Evolutionary conservation across 2,797 vertebrate species (phyloP), one percentile per base, ranked within the genome.

Genomic region (Acipenser transmontanus): DNA sequence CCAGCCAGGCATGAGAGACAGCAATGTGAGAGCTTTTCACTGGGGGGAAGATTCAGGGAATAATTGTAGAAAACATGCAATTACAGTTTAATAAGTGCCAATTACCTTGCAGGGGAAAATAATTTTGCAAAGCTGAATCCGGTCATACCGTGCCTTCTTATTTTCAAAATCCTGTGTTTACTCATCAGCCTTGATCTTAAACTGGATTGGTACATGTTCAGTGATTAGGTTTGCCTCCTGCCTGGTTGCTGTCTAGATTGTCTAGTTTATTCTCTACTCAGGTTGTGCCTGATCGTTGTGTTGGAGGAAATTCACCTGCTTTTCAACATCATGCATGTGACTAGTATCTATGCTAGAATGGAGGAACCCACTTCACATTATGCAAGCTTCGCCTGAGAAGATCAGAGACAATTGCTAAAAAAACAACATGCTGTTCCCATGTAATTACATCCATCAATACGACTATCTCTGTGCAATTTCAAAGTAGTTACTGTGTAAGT

Each of bases 211-310:
- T 74, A 78, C 73, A 73, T 60, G 76, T 77, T 76, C 57, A 54
- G 14, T 65, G 82, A 83, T 84, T 74, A 73, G 66, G 80, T 88
- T 82, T 59, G 52, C 82, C 87, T 87, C 79, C 84, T 86, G 85
- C 82, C 69, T 81, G 8, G 6, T 8, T 52, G 8, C 5, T 57
- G 8, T 57, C 13, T 57, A 10, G 13, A n/a, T n/a, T 57, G 9
- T n/a, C 12, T n/a, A 57, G 12, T 57, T 57, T n/a, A 11, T 57
- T 5, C 54, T 57, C 12, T 57, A n/a, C 12, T 11, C 11, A 57
- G 54, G 4, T 34, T 34, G 34, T 34, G 34, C 4, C 34, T 34
- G 34, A 34, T 34, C 4, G 4, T 34, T 34, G 34, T 34, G 34
- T 34, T 34, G 34, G 4, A 34, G 34, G 34, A 34, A 34, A 34